Evolutionary conservation across 2,888 invertebrate species (phyloP).

Genomic region (Chromoteleia sp.): DNA sequence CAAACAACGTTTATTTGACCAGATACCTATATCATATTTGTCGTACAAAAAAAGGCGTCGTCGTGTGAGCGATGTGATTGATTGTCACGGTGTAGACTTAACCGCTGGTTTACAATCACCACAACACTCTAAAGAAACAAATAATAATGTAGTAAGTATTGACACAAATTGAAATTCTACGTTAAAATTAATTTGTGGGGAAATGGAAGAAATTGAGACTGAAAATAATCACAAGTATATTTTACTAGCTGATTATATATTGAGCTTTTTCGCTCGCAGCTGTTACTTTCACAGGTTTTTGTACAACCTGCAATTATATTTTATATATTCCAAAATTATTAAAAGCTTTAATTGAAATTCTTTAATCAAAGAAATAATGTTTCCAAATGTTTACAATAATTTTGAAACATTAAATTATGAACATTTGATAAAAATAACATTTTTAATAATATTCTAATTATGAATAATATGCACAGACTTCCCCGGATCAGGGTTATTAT

Average conservation of each 20-base stretch:
- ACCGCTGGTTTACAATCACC: constrained; percentile 68
- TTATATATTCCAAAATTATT: too few relatives aligned
- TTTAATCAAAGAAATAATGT: too few relatives aligned
- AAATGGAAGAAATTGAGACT: too few relatives aligned
- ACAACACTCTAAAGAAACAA: constrained; percentile 46
- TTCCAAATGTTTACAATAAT: too few relatives aligned
- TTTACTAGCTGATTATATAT: too few relatives aligned
- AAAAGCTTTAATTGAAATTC: too few relatives aligned
- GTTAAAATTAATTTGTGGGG: neutral
- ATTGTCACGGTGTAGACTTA: constrained; percentile 72
- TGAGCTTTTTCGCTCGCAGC: too few relatives aligned
- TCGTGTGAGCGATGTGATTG: constrained; percentile 77
- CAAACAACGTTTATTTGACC: neutral
- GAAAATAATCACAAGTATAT: too few relatives aligned
- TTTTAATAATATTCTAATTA: neutral
- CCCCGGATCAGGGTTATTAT: constrained; percentile 76
- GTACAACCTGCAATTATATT: too few relatives aligned
- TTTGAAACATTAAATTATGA: too few relatives aligned
- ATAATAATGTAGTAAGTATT: constrained; percentile 64
- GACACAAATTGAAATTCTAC: neutral
- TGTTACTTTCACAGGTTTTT: too few relatives aligned
- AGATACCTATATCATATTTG: constrained; percentile 3
- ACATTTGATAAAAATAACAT: neutral
- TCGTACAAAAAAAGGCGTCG: constrained; percentile 71
- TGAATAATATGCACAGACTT: constrained; percentile 65